A percentile compares a stretch with the other conserved stretches of the same genome.
Conservation (phyloP, 2,888 invertebrate genomes). For the Busseola fusca region DNA sequence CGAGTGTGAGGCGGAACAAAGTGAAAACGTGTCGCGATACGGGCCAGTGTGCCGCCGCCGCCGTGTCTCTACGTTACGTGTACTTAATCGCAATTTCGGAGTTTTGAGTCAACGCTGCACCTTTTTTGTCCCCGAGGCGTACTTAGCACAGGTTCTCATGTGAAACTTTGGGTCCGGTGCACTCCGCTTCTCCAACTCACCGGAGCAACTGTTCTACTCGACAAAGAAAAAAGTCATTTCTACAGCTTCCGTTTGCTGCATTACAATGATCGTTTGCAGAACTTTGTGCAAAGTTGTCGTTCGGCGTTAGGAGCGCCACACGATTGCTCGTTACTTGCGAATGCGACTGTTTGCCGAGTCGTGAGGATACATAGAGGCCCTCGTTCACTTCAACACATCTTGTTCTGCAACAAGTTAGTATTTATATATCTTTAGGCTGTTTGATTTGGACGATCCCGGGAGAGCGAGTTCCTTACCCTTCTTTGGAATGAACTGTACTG, state of each 20-base stretch:
- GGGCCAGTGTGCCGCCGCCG: slow-evolving; percentile 6
- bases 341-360: slow-evolving; percentile 29
- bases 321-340: slow-evolving; percentile 32
- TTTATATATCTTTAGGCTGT: neutral
- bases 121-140: neutral
- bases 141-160: slow-evolving; percentile 10
- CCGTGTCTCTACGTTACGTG: neutral
- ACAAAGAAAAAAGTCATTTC: slow-evolving; percentile 41
- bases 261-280: slow-evolving; percentile 38
- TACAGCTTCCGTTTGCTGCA: slow-evolving; percentile 32
- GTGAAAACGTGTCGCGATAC: slow-evolving; percentile 18
- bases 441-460: neutral
- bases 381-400: slow-evolving; percentile 17
- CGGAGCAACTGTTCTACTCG: slow-evolving; percentile 3
- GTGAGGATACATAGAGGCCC: neutral
- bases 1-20: slow-evolving; percentile 11
- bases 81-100: neutral
- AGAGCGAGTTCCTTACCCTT: neutral
- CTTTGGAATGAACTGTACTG: neutral
- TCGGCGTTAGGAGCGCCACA: slow-evolving; percentile 21
- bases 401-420: slow-evolving; percentile 8
- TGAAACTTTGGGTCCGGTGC: slow-evolving; percentile 19
- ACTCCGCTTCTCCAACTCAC: slow-evolving; percentile 10
- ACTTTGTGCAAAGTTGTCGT: slow-evolving; percentile 37
- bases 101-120: neutral